Evolutionary conservation across 1,140 invertebrate genomes (phyloP).

Genomic region (Berghia stephanieae): DNA sequence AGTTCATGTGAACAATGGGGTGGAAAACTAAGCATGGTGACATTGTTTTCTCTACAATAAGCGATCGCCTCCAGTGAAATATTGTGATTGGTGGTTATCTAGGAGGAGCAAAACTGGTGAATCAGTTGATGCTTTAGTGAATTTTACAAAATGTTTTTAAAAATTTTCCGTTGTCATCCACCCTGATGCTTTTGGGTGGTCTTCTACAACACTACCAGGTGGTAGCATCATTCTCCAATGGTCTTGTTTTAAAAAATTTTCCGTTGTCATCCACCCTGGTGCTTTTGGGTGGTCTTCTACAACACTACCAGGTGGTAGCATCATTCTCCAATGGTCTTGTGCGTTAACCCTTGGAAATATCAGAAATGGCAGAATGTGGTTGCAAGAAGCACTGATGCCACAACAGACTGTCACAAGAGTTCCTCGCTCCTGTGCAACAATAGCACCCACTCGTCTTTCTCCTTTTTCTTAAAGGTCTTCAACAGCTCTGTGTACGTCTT

Average conservation of each 20-base stretch:
- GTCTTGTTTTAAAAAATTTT: too few species aligned
- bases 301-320: background rate
- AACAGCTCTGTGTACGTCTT: too few species aligned
- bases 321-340: conserved; percentile 8
- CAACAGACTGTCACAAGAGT: conserved; percentile 36
- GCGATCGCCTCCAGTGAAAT: background rate
- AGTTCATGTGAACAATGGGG: too few species aligned
- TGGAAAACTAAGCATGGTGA: background rate
- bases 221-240: background rate
- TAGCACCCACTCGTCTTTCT: conserved; percentile 36
- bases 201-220: background rate
- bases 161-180: conserved; percentile 5
- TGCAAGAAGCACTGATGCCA: conserved; percentile 44
- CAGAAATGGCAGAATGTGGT: conserved; percentile 52
- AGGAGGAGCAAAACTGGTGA: background rate
- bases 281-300: background rate
- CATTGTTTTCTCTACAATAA: background rate
- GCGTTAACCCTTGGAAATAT: conserved; percentile 52
- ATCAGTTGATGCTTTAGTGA: background rate
- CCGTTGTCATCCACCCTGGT: too few species aligned
- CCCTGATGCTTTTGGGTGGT: background rate
- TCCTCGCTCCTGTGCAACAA: conserved; percentile 37
- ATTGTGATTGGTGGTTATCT: too few species aligned
- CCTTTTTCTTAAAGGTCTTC: too few species aligned
- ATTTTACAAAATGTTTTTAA: background rate